Evolutionary conservation across 2,888 invertebrate genomes (phyloP).

Genomic region (Volucella inflata): DNA sequence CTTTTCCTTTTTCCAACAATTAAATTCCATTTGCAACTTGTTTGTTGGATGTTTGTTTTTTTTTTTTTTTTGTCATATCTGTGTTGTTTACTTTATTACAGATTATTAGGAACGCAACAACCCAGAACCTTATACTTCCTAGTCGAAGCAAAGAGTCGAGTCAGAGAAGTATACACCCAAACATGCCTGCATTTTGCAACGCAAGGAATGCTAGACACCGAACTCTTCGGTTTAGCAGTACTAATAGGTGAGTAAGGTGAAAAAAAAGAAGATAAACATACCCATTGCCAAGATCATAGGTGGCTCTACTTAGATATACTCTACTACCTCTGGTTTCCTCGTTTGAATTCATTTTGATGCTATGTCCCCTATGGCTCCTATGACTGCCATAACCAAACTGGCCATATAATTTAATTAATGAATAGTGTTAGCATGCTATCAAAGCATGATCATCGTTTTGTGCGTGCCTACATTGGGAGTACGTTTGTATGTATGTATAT

Average conservation of each 20-base stretch:
- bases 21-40: conserved; percentile 12
- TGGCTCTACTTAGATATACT: too few species aligned
- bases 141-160: conserved; percentile 91
- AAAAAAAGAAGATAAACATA: too few species aligned
- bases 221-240: conserved; percentile 92
- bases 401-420: conserved; percentile 64
- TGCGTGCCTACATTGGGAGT: conserved; percentile 40
- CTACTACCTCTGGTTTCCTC: too few species aligned
- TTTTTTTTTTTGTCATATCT: conserved; percentile 1
- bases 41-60: conserved; percentile 16
- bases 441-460: conserved; percentile 48
- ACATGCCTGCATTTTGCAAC: conserved; percentile 91
- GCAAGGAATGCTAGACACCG: conserved; percentile 92
- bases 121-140: conserved; percentile 84
- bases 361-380: too few species aligned
- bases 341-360: too few species aligned
- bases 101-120: conserved; percentile 84
- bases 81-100: conserved; percentile 66
- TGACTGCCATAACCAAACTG: conserved; percentile 3
- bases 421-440: conserved; percentile 60
- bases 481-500: background rate
- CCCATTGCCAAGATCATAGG: too few species aligned
- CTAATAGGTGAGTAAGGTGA: conserved; percentile 88
- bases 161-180: conserved; percentile 92
- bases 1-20: conserved; percentile 1